Percentiles rank a stretch among this genome's conserved stretches.
Conservation (phyloP, 2,113 vertebrate species). For the Strigops habroptila region DNA sequence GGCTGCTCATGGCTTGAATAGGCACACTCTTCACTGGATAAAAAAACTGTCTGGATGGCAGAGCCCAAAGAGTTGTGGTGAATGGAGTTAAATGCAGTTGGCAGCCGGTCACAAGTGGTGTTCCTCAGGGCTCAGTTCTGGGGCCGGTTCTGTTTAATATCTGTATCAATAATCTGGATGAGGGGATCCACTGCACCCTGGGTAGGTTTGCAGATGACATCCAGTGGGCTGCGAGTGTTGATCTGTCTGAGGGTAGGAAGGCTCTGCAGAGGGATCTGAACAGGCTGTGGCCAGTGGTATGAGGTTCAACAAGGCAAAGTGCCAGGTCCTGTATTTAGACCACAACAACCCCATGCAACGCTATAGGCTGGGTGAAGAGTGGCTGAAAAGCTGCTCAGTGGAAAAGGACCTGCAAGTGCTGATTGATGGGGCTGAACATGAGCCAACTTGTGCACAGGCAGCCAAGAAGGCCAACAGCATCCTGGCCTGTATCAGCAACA, state of each 20-base stretch:
- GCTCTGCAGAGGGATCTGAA: neutral
- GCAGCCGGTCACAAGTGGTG: neutral
- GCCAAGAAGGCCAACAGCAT: neutral
- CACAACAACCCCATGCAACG: neutral
- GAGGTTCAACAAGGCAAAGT: neutral
- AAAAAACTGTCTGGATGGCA: neutral
- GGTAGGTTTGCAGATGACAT: neutral
- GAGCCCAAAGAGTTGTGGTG: neutral
- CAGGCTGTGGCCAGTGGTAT: neutral
- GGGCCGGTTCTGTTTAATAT: neutral
- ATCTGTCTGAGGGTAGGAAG: neutral
- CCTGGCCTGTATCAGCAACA: neutral
- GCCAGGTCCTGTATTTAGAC: neutral
- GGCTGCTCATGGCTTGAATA: neutral
- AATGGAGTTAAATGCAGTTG: neutral
- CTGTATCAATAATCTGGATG: neutral
- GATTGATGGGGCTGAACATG: neutral
- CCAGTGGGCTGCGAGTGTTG: neutral
- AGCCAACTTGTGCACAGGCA: neutral
- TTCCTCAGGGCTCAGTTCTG: neutral
- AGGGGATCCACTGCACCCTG: neutral
- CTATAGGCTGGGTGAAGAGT: neutral
- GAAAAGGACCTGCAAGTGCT: neutral
- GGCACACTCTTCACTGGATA: rapidly evolving
- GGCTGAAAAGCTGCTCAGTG: neutral